A percentile compares a stretch with the other conserved stretches of the same genome.
Conservation (phyloP, 1,140 invertebrate species). For the Zaprionus nigranus region DNA sequence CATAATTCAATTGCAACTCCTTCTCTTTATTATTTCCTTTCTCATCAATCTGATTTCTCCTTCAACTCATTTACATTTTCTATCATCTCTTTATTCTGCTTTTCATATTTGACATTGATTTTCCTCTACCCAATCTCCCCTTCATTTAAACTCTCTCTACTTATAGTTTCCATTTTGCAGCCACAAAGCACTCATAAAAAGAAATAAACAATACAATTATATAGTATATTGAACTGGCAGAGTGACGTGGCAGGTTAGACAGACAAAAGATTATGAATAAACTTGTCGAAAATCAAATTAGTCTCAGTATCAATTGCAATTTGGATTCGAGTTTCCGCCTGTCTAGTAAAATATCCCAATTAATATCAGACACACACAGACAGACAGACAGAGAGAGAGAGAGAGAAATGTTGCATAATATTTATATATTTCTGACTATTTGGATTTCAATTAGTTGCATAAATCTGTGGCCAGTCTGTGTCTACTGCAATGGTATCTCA, state of each 20-base stretch:
- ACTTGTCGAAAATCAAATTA: not conserved
- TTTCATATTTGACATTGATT: not conserved
- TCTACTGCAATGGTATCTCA: not conserved
- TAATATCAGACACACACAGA: not conserved
- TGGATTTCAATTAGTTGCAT: slow-evolving; percentile 5
- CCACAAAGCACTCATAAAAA: not conserved
- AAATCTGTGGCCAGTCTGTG: not conserved
- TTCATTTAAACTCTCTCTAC: not conserved
- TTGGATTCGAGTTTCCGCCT: not conserved
- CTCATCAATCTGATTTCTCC: not conserved
- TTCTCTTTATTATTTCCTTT: not conserved
- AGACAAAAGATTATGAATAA: not conserved
- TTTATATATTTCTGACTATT: not conserved
- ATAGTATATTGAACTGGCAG: not conserved
- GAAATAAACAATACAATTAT: not conserved
- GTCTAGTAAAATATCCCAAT: not conserved
- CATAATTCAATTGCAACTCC: not conserved
- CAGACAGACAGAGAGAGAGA: too few species aligned
- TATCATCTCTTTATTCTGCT: too few species aligned
- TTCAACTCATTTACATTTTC: not conserved
- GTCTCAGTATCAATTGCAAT: not conserved
- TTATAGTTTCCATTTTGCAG: not conserved
- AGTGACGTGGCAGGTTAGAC: not conserved
- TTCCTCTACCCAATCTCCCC: not conserved
- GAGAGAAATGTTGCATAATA: not conserved